phyloP scores from a whole-genome alignment of 2,113 vertebrate species.

The Vireo altiloquus region DNA sequence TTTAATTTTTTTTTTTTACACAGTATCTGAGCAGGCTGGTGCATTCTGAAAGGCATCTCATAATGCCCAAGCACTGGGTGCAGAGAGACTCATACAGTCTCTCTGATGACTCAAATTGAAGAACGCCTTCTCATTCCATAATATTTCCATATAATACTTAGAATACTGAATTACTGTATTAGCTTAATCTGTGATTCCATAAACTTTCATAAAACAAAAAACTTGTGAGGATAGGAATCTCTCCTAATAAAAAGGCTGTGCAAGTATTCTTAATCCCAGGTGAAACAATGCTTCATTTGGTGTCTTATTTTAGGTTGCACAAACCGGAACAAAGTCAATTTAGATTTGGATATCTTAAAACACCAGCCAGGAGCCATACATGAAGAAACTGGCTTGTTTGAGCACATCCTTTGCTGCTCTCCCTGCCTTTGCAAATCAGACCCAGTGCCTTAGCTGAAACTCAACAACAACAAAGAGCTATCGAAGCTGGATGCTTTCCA shows the following conservation, averaged over 20 bases:
- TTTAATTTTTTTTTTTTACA: neutral
- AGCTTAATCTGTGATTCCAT: neutral
- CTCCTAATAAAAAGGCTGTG: neutral
- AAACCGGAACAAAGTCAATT: neutral
- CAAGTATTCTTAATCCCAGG: neutral
- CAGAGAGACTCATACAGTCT: neutral
- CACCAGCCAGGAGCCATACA: neutral
- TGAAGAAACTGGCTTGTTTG: neutral
- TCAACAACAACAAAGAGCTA: neutral
- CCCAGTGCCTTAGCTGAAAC: neutral
- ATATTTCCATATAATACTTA: neutral
- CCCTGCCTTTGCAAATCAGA: neutral
- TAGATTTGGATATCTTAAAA: neutral
- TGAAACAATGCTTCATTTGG: neutral
- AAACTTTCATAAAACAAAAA: neutral
- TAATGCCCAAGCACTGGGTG: fast-evolving
- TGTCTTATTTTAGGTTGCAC: neutral
- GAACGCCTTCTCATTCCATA: neutral
- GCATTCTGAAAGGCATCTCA: neutral
- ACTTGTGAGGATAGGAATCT: neutral
- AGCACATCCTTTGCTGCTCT: neutral
- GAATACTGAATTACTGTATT: neutral
- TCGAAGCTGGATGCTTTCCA: neutral
- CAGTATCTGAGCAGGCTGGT: neutral
- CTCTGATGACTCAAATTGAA: neutral